These are phyloP conservation scores for Leucophenga varia DNA, from an alignment of 1,140 invertebrate species.

Conservation along the genomic window DNA sequence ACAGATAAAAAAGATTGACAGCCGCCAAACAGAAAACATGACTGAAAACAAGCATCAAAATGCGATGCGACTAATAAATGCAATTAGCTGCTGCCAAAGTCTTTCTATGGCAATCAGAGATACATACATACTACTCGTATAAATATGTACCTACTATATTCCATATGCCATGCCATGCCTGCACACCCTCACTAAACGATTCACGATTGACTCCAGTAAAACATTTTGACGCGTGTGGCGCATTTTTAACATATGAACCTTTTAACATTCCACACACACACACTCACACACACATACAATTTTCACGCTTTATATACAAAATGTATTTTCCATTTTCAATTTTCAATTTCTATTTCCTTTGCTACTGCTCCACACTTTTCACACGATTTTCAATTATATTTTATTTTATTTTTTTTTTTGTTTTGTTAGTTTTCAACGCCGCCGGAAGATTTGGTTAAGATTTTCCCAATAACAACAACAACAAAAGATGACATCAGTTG, in stretches of 20 bases:
- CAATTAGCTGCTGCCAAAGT: conserved; percentile 36
- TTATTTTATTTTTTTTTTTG: too few relatives aligned
- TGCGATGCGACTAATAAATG: conserved; percentile 51
- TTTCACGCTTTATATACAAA: not conserved
- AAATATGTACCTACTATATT: not conserved
- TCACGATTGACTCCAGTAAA: too few relatives aligned
- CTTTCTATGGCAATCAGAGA: conserved; percentile 34
- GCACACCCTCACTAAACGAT: too few relatives aligned
- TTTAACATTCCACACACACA: conserved; percentile 48
- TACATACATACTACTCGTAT: not conserved
- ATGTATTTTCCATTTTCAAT: too few relatives aligned
- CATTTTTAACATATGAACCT: conserved; percentile 28
- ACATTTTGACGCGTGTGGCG: too few relatives aligned
- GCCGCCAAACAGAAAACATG: too few relatives aligned
- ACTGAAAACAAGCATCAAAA: conserved; percentile 30
- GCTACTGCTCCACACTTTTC: conserved; percentile 5
- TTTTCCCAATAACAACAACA: too few relatives aligned
- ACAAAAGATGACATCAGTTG: too few relatives aligned
- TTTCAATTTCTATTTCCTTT: conserved; percentile 15
- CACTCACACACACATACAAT: conserved; percentile 6
- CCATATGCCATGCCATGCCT: too few relatives aligned
- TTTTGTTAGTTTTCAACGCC: conserved; percentile 34
- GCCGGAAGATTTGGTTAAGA: conserved; percentile 14
- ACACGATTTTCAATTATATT: conserved; percentile 41
- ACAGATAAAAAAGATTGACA: too few relatives aligned